Evolutionary conservation across 2,888 invertebrate genomes (phyloP).

Genomic region (Baronia brevicornis): DNA sequence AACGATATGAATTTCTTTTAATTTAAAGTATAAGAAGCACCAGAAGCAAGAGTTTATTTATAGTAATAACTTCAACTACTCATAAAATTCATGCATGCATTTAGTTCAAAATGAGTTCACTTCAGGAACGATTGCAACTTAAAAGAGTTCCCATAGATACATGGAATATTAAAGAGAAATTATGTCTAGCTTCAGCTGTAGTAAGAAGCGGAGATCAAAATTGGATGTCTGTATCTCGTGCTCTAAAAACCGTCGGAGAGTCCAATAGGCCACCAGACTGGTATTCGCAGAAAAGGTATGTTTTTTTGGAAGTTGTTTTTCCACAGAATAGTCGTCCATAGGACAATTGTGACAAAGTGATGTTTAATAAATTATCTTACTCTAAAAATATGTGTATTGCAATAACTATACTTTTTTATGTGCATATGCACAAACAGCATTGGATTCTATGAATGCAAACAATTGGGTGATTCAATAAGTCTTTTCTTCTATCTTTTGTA

Average conservation of each 20-base stretch:
- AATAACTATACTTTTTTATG: no score
- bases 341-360: not conserved
- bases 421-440: no score
- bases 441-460: no score
- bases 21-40: no score
- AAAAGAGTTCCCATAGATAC: slow-evolving; percentile 85
- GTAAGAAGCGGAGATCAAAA: slow-evolving; percentile 91
- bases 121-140: slow-evolving; percentile 66
- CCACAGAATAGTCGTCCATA: not conserved
- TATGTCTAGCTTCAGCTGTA: slow-evolving; percentile 91
- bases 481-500: not conserved
- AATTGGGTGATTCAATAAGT: no score
- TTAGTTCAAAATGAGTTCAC: slow-evolving; percentile 50
- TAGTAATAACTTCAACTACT: no score
- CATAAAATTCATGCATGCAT: not conserved
- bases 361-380: not conserved
- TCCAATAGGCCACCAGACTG: slow-evolving; percentile 86
- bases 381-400: no score
- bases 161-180: slow-evolving; percentile 90
- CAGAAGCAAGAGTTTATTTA: no score
- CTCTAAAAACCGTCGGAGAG: slow-evolving; percentile 85
- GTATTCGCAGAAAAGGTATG: slow-evolving; percentile 84
- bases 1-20: no score
- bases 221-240: slow-evolving; percentile 91
- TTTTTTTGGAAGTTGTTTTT: slow-evolving; percentile 3